Evolutionary conservation across 2,113 vertebrate genomes (phyloP), one percentile per base, ranked within the genome.

Genomic region (Microcebus ravelobensis): DNA sequence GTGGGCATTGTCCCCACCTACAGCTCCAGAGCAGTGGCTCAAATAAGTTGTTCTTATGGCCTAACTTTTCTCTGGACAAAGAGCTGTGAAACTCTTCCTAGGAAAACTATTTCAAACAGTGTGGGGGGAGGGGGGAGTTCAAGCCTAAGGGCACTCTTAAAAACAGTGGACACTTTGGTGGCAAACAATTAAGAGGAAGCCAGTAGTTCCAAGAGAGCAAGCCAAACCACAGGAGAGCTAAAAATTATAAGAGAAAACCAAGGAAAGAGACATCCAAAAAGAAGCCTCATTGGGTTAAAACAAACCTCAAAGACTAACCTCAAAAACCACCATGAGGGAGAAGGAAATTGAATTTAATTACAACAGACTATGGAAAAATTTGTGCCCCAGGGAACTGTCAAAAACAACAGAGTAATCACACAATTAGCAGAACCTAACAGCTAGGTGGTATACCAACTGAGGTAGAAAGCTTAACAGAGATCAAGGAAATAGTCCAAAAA

Each of bases 101-200:
- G 82, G 27, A 65, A 34, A 74, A 88, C 34, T 48, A 87, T 57
- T 5, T 83, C 39, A 25, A 84, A 55, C 15, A 83, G 45, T 52
- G 39, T 50, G 6, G 65, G 39, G 45, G 45, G 8, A 45, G 8
- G 45, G 45, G 45, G 15, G 74, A 76, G 68, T 83, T 73, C 20
- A 73, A 88, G 39, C 45, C 55, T 57, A 89, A 45, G 21, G 20
- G 31, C 8, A 59, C 36, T 87, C 74, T 85, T 82, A 39, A 91
- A 95, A 95, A 89, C 31, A 80, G 23, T 57, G 61, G 34, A 92
- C 70, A 86, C 21, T 90, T 27, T 74, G 12, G n/a, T 90, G 42
- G 59, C 25, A 74, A 87, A 50, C n/a, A 91, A 71, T 57, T 89
- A 90, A 71, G 42, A 87, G 6, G 7, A 90, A 77, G 68, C 6